A percentile compares a stretch with the other conserved stretches of the same genome.
Conservation (phyloP, 1,140 invertebrate species). For the Zaprionus taronus region DNA sequence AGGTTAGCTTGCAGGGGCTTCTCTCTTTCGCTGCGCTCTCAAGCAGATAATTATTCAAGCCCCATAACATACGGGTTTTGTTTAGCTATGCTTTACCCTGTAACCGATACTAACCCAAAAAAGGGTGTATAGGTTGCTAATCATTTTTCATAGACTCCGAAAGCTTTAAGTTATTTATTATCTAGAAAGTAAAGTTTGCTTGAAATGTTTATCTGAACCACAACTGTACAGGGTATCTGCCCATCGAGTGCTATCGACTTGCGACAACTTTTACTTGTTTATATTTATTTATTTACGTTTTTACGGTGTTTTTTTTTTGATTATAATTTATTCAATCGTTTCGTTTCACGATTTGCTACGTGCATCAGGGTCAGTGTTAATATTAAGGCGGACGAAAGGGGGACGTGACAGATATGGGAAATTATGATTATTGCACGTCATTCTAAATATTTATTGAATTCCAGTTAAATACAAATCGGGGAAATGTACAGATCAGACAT, state of each 20-base stretch:
- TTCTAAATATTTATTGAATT: constrained; percentile 13
- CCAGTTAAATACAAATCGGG: neutral
- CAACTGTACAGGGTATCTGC: neutral
- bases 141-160: neutral
- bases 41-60: constrained; percentile 18
- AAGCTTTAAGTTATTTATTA: neutral
- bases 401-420: neutral
- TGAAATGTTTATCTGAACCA: neutral
- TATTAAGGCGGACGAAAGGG: neutral
- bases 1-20: neutral
- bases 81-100: neutral
- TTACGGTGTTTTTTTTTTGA: neutral
- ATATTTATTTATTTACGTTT: neutral
- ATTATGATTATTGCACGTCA: constrained; percentile 10
- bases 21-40: constrained; percentile 7
- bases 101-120: neutral
- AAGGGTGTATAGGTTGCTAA: neutral
- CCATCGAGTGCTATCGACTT: neutral
- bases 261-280: constrained; percentile 1
- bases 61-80: constrained; percentile 4
- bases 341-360: constrained; percentile 9
- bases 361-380: constrained; percentile 20
- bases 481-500: neutral
- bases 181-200: neutral
- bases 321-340: constrained; percentile 33